phyloP scores from a whole-genome alignment of 2,113 vertebrate species.

The Hucho hucho region DNA sequence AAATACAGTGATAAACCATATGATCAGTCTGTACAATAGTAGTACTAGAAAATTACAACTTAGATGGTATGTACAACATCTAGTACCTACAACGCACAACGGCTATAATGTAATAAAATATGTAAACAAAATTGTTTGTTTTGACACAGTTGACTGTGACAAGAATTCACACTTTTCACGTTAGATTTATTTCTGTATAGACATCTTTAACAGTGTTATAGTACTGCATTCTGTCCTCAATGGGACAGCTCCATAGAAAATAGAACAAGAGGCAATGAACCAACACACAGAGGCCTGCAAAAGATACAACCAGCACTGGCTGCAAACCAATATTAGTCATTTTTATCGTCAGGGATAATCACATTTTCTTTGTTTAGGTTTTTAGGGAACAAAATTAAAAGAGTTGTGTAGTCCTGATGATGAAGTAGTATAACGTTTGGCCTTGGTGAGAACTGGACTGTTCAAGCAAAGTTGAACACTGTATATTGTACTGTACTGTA shows the following conservation, averaged over 20 bases:
- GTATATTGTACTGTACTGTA: constrained; percentile 46
- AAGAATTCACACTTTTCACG: constrained; percentile 92
- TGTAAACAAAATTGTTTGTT: constrained; percentile 94
- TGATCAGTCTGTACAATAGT: constrained; percentile 86
- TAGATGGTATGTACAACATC: constrained; percentile 87
- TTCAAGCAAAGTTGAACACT: constrained; percentile 54
- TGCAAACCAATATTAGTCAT: constrained; percentile 54
- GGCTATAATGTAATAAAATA: constrained; percentile 97
- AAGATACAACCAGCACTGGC: constrained; percentile 67
- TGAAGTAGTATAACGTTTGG: constrained; percentile 44
- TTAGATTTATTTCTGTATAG: constrained; percentile 88
- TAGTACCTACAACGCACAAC: constrained; percentile 89
- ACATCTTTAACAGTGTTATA: constrained; percentile 87
- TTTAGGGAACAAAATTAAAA: constrained; percentile 19
- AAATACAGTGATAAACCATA: constrained; percentile 75
- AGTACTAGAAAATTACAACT: constrained; percentile 83
- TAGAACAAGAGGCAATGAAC: constrained; percentile 71
- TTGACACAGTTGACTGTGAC: constrained; percentile 96
- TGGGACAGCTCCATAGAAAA: constrained; percentile 80
- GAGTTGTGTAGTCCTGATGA: constrained; percentile 44
- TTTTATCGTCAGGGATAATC: constrained; percentile 31
- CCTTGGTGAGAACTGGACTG: constrained; percentile 47
- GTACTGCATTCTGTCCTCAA: constrained; percentile 82
- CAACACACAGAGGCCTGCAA: constrained; percentile 69
- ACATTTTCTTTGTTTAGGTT: constrained; percentile 26